These are phyloP conservation scores for Helicoverpa armigera DNA, from an alignment of 1,140 invertebrate genomes.

Conservation along the genomic window DNA sequence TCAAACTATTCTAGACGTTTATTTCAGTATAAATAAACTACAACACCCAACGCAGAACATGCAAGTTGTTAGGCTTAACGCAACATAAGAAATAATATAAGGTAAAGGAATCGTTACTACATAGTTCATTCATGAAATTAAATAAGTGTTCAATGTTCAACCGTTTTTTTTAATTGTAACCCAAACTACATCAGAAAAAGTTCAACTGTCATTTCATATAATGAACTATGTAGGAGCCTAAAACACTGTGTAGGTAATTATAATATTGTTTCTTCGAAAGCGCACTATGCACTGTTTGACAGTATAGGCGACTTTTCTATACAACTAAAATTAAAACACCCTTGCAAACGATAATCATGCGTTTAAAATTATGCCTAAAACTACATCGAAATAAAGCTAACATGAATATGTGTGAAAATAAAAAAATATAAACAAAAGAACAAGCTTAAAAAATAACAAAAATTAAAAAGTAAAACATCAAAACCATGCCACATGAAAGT, in stretches of 20 bases:
- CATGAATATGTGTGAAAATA: constrained; percentile 72
- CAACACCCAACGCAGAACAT: constrained; percentile 4
- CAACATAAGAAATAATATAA: too few relatives aligned
- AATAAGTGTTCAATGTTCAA: too few relatives aligned
- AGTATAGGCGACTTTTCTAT: too few relatives aligned
- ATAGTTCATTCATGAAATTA: too few relatives aligned
- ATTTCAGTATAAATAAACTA: constrained; percentile 4
- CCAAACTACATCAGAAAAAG: too few relatives aligned
- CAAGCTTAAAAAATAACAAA: constrained; percentile 53
- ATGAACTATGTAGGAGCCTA: too few relatives aligned
- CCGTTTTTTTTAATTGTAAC: too few relatives aligned
- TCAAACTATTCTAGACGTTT: neutral
- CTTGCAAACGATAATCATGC: constrained; percentile 51
- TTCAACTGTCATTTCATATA: too few relatives aligned
- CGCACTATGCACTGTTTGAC: too few relatives aligned
- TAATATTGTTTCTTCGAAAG: neutral
- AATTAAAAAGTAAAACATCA: constrained; percentile 53
- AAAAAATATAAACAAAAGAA: constrained; percentile 58
- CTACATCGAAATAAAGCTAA: constrained; percentile 60
- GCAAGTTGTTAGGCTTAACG: neutral
- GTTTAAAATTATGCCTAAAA: constrained; percentile 10
- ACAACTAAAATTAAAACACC: constrained; percentile 16
- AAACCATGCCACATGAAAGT: constrained; percentile 68
- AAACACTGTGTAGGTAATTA: too few relatives aligned
- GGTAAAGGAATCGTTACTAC: too few relatives aligned